Conservation (phyloP, 2,888 invertebrate species). For the Orthosia gracilis region DNA sequence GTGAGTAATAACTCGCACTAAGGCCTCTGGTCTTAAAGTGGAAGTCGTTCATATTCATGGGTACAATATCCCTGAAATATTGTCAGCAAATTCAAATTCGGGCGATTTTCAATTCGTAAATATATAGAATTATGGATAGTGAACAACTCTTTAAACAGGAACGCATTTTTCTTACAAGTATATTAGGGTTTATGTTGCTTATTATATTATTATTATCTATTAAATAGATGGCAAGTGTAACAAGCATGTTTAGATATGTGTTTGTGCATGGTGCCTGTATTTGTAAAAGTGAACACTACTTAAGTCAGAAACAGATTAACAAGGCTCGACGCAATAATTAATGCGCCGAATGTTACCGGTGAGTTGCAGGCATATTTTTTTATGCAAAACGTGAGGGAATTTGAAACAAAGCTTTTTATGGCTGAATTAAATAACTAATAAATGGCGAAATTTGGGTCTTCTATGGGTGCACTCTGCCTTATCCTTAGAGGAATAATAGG, state of each 20-base stretch:
- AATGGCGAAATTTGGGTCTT: too few species aligned
- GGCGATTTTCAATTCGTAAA: too few species aligned
- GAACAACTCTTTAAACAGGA: neutral
- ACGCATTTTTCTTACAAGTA: conserved; percentile 6
- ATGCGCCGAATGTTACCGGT: neutral
- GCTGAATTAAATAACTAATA: neutral
- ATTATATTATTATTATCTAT: conserved; percentile 8
- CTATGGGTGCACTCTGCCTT: too few species aligned
- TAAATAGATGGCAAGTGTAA: conserved; percentile 42
- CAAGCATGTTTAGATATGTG: neutral
- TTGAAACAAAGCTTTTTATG: neutral
- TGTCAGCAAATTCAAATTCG: too few species aligned
- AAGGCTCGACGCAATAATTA: neutral
- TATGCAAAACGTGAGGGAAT: neutral
- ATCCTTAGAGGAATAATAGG: too few species aligned
- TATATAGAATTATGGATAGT: too few species aligned
- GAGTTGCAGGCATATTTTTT: neutral
- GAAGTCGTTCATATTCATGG: neutral
- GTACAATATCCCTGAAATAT: neutral
- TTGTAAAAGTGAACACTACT: conserved; percentile 10
- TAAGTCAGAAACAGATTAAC: conserved; percentile 8
- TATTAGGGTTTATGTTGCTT: conserved; percentile 12
- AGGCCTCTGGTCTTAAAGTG: too few species aligned
- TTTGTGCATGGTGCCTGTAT: conserved; percentile 44
- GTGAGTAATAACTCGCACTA: too few species aligned